phyloP scores from a whole-genome alignment of 2,888 invertebrate genomes.

The Colletes collaris region DNA sequence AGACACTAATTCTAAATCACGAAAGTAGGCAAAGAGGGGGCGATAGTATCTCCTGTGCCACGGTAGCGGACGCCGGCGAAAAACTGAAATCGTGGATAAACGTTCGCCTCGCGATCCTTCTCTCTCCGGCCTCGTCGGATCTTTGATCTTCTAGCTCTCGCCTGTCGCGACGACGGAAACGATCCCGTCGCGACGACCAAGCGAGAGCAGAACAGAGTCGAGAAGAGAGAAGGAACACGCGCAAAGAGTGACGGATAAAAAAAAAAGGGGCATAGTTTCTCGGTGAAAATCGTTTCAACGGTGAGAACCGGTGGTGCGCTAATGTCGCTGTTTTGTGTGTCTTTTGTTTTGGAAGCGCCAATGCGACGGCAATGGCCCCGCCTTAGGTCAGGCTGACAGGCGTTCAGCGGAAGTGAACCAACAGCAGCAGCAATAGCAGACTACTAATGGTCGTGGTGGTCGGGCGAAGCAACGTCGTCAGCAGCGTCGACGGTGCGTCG shows the following conservation, averaged over 20 bases:
- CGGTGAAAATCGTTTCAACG: conserved; percentile 17
- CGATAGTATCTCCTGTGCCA: conserved; percentile 77
- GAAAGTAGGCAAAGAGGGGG: conserved; percentile 71
- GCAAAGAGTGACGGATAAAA: neutral
- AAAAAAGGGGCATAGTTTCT: conserved; percentile 16
- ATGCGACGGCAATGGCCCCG: conserved; percentile 77
- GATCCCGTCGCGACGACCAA: neutral
- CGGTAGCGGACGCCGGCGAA: conserved; percentile 75
- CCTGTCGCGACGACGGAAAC: conserved; percentile 3
- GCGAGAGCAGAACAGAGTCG: conserved; percentile 11
- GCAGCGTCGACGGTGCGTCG: conserved; percentile 6
- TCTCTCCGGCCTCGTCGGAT: conserved; percentile 52
- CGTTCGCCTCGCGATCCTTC: conserved; percentile 60
- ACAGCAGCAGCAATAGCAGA: conserved; percentile 53
- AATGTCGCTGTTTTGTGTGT: conserved; percentile 80
- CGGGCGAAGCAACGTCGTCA: conserved; percentile 7
- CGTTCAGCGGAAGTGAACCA: conserved; percentile 77
- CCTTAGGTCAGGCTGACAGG: conserved; percentile 72
- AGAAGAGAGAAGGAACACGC: conserved; percentile 11
- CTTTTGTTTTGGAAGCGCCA: conserved; percentile 81
- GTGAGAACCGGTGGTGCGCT: conserved; percentile 67
- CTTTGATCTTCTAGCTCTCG: conserved; percentile 25
- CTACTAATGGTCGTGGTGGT: conserved; percentile 36
- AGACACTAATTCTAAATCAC: conserved; percentile 75
- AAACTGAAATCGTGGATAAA: conserved; percentile 59